Percentiles rank a stretch among this genome's conserved stretches.
phyloP scores from a whole-genome alignment of 2,113 vertebrate genomes.

The Canis aureus region DNA sequence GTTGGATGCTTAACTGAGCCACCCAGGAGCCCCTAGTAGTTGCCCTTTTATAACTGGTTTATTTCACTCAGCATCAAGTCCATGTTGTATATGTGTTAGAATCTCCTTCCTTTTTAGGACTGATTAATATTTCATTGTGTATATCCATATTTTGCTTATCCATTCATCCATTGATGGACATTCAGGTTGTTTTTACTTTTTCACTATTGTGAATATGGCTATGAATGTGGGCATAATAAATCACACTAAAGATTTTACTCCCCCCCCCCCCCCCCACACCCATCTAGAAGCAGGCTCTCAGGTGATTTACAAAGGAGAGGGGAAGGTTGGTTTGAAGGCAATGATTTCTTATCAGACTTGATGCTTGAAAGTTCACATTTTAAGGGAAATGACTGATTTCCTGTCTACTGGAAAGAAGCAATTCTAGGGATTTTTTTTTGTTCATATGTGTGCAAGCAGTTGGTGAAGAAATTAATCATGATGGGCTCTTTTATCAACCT shows the following conservation, averaged over 20 bases:
- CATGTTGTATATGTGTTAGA: neutral
- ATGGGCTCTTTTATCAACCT: neutral
- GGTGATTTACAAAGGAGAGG: neutral
- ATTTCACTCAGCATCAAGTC: neutral
- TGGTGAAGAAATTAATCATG: neutral
- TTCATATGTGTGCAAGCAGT: neutral
- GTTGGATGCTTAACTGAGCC: neutral
- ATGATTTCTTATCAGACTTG: neutral
- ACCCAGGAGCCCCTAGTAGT: no score
- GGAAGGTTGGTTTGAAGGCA: neutral
- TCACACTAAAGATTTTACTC: neutral
- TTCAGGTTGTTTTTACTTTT: neutral
- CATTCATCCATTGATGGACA: fast-evolving
- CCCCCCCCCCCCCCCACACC: no score
- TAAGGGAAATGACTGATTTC: conserved; percentile 50
- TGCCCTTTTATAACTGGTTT: neutral
- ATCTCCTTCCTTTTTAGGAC: neutral
- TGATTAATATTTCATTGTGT: neutral
- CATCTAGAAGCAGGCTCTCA: neutral
- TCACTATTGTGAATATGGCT: neutral
- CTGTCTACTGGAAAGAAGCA: conserved; percentile 57
- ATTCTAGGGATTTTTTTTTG: neutral
- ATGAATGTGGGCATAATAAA: neutral
- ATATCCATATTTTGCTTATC: neutral
- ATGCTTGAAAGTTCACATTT: conserved; percentile 9